Conservation (phyloP, 1,140 invertebrate species). For the Goniozus legneri region DNA sequence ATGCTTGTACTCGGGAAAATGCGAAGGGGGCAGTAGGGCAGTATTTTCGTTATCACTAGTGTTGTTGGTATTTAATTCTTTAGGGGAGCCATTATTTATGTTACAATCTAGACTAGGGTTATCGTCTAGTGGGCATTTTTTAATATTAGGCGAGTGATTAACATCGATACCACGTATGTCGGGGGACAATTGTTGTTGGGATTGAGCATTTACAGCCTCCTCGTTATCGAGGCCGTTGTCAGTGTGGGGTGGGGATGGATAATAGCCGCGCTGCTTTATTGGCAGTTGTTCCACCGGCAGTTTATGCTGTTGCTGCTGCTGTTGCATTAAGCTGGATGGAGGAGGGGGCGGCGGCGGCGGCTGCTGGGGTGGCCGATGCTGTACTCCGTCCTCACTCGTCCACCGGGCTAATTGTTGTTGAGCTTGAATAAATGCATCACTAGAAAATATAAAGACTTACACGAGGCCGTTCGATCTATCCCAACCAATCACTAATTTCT, state of each 20-base stretch:
- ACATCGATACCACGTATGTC: slow-evolving; percentile 47
- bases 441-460: slow-evolving; percentile 76
- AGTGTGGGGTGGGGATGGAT: slow-evolving; percentile 41
- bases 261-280: slow-evolving; percentile 41
- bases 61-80: slow-evolving; percentile 50
- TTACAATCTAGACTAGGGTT: slow-evolving; percentile 53
- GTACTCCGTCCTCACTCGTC: slow-evolving; percentile 82
- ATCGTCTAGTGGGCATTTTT: slow-evolving; percentile 49
- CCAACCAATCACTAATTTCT: slow-evolving; percentile 40
- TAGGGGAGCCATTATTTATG: slow-evolving; percentile 48
- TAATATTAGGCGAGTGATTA: slow-evolving; percentile 50
- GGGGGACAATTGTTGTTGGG: slow-evolving; percentile 39
- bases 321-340: slow-evolving; percentile 19
- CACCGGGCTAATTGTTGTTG: slow-evolving; percentile 87
- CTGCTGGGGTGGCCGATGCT: slow-evolving; percentile 53
- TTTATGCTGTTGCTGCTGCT: slow-evolving; percentile 23
- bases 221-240: slow-evolving; percentile 39
- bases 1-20: slow-evolving; percentile 58
- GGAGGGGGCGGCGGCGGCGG: slow-evolving; percentile 34
- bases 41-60: slow-evolving; percentile 53
- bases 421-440: slow-evolving; percentile 92
- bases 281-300: slow-evolving; percentile 28
- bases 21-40: slow-evolving; percentile 49
- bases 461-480: slow-evolving; percentile 49
- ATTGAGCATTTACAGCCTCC: slow-evolving; percentile 44